A percentile compares a stretch with the other conserved stretches of the same genome.
Evolutionary conservation across 2,797 vertebrate genomes (phyloP).

Genomic region (Tapera naevia): DNA sequence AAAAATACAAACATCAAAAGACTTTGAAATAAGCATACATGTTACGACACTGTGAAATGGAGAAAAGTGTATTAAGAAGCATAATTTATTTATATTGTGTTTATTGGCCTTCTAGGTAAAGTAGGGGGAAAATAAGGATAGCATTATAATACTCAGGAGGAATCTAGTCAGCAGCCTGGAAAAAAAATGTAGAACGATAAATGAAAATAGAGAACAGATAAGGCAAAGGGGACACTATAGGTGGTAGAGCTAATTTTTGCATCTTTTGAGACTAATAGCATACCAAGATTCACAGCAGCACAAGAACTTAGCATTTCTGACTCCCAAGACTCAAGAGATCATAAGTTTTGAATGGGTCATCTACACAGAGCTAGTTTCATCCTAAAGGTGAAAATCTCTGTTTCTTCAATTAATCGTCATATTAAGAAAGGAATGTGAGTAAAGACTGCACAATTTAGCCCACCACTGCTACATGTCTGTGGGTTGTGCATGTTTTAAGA

Average conservation of each 20-base stretch:
- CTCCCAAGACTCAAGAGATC: background rate
- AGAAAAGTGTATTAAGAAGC: background rate
- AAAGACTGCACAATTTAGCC: background rate
- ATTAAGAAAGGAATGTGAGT: background rate
- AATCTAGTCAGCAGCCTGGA: background rate
- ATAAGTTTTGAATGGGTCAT: background rate
- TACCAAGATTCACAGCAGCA: background rate
- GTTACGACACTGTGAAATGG: background rate
- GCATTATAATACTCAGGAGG: background rate
- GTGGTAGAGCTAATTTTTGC: background rate
- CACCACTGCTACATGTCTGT: background rate
- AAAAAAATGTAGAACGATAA: background rate
- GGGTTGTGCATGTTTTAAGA: background rate
- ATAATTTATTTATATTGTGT: background rate
- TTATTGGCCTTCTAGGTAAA: background rate
- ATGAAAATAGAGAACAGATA: background rate
- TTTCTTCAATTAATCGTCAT: background rate
- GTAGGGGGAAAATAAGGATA: background rate
- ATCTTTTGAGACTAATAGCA: background rate
- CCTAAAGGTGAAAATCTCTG: background rate
- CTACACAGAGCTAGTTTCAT: background rate
- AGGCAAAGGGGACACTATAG: background rate
- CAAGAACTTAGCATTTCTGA: background rate
- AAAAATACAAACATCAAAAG: background rate
- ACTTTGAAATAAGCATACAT: background rate